phyloP scores from a whole-genome alignment of 2,797 vertebrate genomes.

The Peromyscus eremicus region DNA sequence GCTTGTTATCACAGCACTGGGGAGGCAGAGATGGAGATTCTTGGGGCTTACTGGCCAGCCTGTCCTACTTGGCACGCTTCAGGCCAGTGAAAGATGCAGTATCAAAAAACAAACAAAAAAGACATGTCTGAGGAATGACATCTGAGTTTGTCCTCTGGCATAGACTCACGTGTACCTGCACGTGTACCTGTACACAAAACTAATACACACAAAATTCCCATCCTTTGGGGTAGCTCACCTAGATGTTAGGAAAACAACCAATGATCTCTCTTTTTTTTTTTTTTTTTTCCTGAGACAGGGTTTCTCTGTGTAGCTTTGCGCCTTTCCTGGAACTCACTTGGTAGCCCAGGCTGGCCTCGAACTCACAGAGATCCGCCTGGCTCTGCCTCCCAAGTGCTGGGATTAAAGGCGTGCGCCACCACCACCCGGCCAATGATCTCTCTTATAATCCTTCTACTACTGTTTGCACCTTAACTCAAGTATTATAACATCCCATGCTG shows the following conservation, averaged over 20 bases:
- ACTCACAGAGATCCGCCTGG: too few relatives aligned
- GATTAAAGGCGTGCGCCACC: too few relatives aligned
- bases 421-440: too few relatives aligned
- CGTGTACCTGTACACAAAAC: neutral
- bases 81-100: neutral
- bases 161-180: neutral
- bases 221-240: neutral
- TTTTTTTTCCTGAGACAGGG: too few relatives aligned
- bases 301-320: too few relatives aligned
- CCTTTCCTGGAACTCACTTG: too few relatives aligned
- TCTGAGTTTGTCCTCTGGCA: neutral
- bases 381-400: too few relatives aligned
- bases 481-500: neutral
- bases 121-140: neutral
- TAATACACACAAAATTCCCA: neutral
- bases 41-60: neutral
- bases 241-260: conserved; percentile 39
- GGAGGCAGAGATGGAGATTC: neutral
- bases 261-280: too few relatives aligned
- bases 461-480: conserved; percentile 39
- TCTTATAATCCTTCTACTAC: conserved; percentile 53
- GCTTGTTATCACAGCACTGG: neutral
- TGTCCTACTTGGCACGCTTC: neutral
- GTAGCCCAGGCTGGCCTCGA: too few relatives aligned
- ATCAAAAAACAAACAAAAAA: neutral